These are phyloP conservation scores for Galbula dea DNA, from an alignment of 2,113 vertebrate species.

Conservation along the genomic window DNA sequence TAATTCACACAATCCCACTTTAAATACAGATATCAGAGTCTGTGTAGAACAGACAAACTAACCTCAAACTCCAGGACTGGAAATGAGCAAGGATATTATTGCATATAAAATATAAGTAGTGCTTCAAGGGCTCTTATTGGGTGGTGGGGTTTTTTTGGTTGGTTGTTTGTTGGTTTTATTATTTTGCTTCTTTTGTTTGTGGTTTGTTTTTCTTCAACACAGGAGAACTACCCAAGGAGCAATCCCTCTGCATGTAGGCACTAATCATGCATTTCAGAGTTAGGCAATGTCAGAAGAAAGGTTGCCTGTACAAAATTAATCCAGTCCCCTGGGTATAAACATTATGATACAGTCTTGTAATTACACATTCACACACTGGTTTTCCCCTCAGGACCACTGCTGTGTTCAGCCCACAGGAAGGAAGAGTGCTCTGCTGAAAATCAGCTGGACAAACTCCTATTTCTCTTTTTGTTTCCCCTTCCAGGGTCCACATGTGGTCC, in stretches of 20 bases:
- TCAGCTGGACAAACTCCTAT: background rate
- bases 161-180: no score
- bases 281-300: slow-evolving; percentile 44
- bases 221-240: background rate
- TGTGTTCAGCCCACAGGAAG: background rate
- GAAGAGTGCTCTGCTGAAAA: background rate
- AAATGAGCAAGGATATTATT: background rate
- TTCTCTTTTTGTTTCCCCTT: background rate
- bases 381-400: background rate
- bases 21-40: background rate
- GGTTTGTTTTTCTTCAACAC: background rate
- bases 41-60: background rate
- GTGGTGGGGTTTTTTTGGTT: no score
- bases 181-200: no score
- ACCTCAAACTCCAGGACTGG: background rate
- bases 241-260: background rate
- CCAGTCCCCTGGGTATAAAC: background rate
- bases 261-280: slow-evolving; percentile 28
- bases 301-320: slow-evolving; percentile 39
- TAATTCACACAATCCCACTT: background rate
- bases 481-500: background rate
- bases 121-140: background rate
- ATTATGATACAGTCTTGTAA: slow-evolving; percentile 22
- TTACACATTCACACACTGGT: background rate
- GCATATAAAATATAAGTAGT: background rate